These are phyloP conservation scores for Stichodactyla mertensii DNA, from an alignment of 64 coral and sea anemone genomes.

Conservation along the genomic window DNA sequence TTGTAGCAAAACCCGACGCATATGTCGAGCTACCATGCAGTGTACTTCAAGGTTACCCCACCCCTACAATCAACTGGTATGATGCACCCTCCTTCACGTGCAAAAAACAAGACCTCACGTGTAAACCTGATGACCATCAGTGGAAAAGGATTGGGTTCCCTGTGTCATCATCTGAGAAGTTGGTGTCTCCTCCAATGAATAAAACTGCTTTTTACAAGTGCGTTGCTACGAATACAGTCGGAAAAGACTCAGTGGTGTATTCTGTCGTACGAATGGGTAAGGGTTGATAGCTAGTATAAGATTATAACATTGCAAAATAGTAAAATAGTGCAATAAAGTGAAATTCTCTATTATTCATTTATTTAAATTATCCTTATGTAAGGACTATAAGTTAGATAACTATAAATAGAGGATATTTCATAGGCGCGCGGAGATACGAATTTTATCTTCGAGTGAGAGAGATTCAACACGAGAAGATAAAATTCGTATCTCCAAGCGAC, in stretches of 20 bases:
- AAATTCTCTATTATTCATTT: too few relatives aligned
- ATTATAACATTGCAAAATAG: neutral
- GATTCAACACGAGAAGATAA: too few relatives aligned
- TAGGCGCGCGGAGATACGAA: too few relatives aligned
- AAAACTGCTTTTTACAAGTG: constrained; percentile 41
- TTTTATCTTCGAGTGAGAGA: too few relatives aligned
- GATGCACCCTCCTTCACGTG: neutral
- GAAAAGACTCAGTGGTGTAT: constrained; percentile 12
- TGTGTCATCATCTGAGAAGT: neutral
- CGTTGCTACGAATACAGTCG: constrained; percentile 18
- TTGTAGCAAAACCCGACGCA: neutral
- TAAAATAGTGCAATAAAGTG: neutral
- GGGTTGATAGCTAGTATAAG: neutral
- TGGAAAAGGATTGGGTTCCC: constrained; percentile 15
- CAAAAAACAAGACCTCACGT: neutral
- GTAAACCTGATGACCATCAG: neutral
- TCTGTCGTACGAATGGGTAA: constrained; percentile 24
- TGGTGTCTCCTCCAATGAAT: constrained; percentile 15
- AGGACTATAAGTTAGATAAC: too few relatives aligned
- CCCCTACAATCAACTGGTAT: constrained; percentile 26
- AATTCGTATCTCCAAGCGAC: too few relatives aligned
- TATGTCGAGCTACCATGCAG: neutral
- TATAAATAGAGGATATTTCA: too few relatives aligned
- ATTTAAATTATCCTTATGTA: too few relatives aligned
- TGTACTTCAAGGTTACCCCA: constrained; percentile 4